Base-by-base conservation (phyloP, 2,113 vertebrate species). In the Bubo blakistoni region DNA sequence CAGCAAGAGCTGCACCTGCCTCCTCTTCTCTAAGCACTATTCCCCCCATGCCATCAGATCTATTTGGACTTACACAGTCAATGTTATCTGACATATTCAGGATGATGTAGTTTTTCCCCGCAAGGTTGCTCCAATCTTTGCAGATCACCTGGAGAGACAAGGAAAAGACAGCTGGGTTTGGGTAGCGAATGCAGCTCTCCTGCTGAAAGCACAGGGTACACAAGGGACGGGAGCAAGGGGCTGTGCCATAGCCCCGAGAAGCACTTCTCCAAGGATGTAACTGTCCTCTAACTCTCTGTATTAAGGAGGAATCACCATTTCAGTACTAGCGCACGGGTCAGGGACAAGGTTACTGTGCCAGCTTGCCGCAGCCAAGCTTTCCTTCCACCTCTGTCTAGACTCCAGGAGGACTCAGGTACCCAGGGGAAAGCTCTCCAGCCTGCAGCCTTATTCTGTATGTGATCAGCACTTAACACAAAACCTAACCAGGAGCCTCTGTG, bases 61-160 rank as follows among this genome's bases (percentile, higher is more conserved):
- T 66, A 67, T 66, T 51, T 13, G 38, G 78, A 15, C 99, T 99
- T 97, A 99, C 99, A 91, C 99, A 99, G 96, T 99, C 99, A 40
- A 99, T 87, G 97, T 99, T 99, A 89, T 99, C 98, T 0, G 99
- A 98, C 99, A 99, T 99, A 97, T 99, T 99, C 83, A 99, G 98
- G 94, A 99, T 96, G 90, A 99, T 97, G 51, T 99, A 99, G 81
- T 98, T 99, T 52, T 98, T 99, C 74, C 98, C 98, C 0, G 98
- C 97, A 84, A 99, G 98, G 63, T 99, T 98, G 52, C 98, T 99
- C 99, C 99, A 99, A 95, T 99, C 98, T 40, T 99, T 98, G 97
- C 99, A 99, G 96, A 98, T 98, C 34, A 99, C 99, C 99, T 99
- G 97, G 32, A 52, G 57, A 85, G 62, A 97, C 24, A 97, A 94